phyloP scores from a whole-genome alignment of 2,113 vertebrate species.

The Brachyhypopomus gauderio region DNA sequence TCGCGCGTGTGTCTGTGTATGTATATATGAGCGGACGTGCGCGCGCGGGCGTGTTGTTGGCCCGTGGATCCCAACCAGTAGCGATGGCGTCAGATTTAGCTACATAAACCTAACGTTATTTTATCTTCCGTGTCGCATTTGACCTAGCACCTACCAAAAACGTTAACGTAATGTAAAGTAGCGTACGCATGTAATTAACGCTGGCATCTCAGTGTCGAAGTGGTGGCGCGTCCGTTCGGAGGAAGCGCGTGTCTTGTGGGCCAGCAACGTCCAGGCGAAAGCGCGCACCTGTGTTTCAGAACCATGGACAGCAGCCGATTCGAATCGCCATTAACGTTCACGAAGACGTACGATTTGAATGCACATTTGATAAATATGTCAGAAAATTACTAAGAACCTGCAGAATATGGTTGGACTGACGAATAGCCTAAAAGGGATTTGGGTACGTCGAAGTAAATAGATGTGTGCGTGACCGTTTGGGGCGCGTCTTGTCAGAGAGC shows the following conservation, averaged over 20 bases:
- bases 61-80: too few relatives aligned
- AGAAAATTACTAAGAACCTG: background rate
- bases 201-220: too few relatives aligned
- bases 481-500: background rate
- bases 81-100: too few relatives aligned
- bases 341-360: too few relatives aligned
- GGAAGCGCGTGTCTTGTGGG: slow-evolving; percentile 33
- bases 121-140: background rate
- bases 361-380: background rate
- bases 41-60: too few relatives aligned
- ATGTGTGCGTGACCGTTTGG: background rate
- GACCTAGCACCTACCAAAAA: too few relatives aligned
- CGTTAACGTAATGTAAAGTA: too few relatives aligned
- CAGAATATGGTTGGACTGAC: too few relatives aligned
- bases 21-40: background rate
- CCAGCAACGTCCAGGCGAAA: background rate
- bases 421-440: too few relatives aligned
- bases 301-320: slow-evolving; percentile 61
- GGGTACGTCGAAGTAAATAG: background rate
- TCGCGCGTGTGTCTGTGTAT: background rate
- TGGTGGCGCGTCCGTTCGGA: background rate
- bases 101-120: background rate
- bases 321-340: background rate
- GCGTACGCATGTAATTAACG: too few relatives aligned
- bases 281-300: slow-evolving; percentile 52